Conservation (phyloP, 2,888 invertebrate species). For the Pecten maximus region DNA sequence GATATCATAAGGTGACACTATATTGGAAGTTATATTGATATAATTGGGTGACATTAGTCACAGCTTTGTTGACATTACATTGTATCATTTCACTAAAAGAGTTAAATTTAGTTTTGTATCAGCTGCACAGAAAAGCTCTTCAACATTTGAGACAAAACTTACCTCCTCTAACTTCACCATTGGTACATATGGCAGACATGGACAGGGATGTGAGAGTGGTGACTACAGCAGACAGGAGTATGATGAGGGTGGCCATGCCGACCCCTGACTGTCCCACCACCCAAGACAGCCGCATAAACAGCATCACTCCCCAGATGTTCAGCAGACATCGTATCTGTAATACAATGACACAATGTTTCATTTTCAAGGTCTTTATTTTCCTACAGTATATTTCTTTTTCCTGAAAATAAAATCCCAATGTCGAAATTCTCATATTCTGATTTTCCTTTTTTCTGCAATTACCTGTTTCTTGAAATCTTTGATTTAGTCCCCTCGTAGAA, state of each 20-base stretch:
- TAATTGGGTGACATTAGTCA: too few species aligned
- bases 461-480: too few species aligned
- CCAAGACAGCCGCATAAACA: constrained; percentile 98
- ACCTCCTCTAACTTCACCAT: constrained; percentile 99
- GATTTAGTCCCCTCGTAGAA: too few species aligned
- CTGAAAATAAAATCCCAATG: too few species aligned
- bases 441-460: too few species aligned
- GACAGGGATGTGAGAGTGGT: constrained; percentile 95
- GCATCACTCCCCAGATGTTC: constrained; percentile 99
- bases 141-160: constrained; percentile 73
- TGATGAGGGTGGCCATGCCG: constrained; percentile 85
- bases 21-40: too few species aligned
- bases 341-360: constrained; percentile 21
- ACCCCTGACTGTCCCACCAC: constrained; percentile 97
- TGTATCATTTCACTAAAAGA: not conserved
- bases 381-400: not conserved
- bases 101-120: not conserved
- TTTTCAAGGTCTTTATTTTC: not conserved
- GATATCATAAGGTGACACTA: too few species aligned
- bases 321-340: constrained; percentile 94
- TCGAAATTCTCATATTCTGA: too few species aligned
- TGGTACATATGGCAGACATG: constrained; percentile 99
- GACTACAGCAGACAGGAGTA: constrained; percentile 80
- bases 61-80: not conserved
- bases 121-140: not conserved